Evolutionary conservation across 1,140 invertebrate species (phyloP).

Genomic region (Venustaconcha ellipsiformis): DNA sequence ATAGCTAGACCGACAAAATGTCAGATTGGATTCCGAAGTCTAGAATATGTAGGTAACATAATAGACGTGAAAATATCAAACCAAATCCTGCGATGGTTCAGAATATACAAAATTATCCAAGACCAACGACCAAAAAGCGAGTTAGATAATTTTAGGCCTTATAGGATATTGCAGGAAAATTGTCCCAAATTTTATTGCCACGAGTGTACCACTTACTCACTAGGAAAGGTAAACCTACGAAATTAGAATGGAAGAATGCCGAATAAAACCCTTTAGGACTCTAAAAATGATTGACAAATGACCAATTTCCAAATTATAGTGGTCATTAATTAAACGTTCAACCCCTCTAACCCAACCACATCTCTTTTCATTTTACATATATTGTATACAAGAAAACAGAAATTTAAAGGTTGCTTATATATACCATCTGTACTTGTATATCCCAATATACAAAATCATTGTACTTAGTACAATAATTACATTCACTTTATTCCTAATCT

Average conservation of each 20-base stretch:
- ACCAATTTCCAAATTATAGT: background rate
- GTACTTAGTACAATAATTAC: no score
- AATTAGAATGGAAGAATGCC: constrained; percentile 14
- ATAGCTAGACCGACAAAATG: constrained; percentile 8
- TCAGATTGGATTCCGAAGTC: background rate
- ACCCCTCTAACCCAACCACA: no score
- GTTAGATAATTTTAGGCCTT: constrained; percentile 64
- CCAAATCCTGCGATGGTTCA: constrained; percentile 49
- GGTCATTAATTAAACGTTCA: no score
- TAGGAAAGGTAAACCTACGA: constrained; percentile 22
- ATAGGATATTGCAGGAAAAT: constrained; percentile 68
- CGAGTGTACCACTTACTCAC: constrained; percentile 52
- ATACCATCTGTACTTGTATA: no score
- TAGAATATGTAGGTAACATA: background rate
- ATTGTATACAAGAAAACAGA: no score
- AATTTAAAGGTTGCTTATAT: no score
- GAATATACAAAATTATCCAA: background rate
- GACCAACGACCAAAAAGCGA: constrained; percentile 7
- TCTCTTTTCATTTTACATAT: no score
- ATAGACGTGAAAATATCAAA: constrained; percentile 7
- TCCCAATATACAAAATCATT: no score
- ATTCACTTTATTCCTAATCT: no score
- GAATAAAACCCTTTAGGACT: constrained; percentile 18
- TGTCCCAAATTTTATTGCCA: constrained; percentile 53
- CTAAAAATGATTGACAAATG: constrained; percentile 27